Conservation (phyloP, 2,797 vertebrate species). For the Fistularia commersonii region DNA sequence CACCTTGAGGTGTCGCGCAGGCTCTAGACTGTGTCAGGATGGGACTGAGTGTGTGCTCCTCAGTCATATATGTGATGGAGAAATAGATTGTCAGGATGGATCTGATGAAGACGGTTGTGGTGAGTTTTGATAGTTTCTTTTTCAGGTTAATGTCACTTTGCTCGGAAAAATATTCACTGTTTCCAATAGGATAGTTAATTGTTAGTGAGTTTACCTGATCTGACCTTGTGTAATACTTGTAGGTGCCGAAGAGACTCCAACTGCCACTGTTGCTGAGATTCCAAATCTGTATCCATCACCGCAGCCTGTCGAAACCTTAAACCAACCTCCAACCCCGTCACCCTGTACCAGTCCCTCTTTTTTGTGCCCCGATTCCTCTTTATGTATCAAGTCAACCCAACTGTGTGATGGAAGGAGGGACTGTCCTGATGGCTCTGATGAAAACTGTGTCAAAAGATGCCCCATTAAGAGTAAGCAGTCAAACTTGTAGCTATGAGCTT, state of each 20-base stretch:
- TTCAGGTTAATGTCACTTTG: not conserved
- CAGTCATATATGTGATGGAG: constrained; percentile 70
- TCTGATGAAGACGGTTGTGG: constrained; percentile 76
- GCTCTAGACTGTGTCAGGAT: constrained; percentile 45
- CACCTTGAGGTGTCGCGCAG: constrained; percentile 13
- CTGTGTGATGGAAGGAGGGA: constrained; percentile 81
- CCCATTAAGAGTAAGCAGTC: constrained; percentile 13
- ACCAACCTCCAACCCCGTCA: constrained; percentile 18
- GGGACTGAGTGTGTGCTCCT: constrained; percentile 59
- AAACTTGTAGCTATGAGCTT: no score
- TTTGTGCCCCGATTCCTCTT: constrained; percentile 65
- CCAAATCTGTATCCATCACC: not conserved
- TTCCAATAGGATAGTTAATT: no score
- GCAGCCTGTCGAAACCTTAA: accelerated
- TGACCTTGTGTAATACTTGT: constrained; percentile 23
- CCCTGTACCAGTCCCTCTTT: constrained; percentile 66
- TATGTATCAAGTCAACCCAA: constrained; percentile 69
- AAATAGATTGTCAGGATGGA: constrained; percentile 75
- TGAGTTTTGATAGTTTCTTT: constrained; percentile 7
- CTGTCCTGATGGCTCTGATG: constrained; percentile 82
- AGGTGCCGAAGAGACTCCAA: constrained; percentile 2
- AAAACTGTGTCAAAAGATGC: constrained; percentile 73
- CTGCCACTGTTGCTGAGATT: not conserved
- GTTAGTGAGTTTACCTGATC: no score
- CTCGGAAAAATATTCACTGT: no score